Percentiles rank a stretch among this genome's conserved stretches.
Evolutionary conservation across 2,797 vertebrate species (phyloP).

Genomic region (Spea hammondii): DNA sequence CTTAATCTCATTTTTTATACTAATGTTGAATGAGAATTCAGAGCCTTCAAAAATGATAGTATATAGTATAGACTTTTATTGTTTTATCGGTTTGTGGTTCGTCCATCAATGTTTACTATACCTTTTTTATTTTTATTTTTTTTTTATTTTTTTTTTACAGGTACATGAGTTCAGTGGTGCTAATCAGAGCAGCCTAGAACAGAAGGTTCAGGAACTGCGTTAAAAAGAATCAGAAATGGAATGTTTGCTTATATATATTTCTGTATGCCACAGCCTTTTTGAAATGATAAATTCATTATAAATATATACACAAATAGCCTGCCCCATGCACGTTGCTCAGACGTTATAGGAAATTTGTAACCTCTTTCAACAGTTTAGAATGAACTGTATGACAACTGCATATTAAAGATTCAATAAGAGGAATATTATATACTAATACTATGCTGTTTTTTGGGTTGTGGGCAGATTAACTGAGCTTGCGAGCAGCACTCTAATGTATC

Average conservation of each 20-base stretch:
- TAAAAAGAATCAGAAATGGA: background rate
- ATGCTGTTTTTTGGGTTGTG: background rate
- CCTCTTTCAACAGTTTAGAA: background rate
- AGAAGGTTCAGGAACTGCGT: constrained; percentile 61
- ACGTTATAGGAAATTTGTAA: background rate
- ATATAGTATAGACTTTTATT: too few species aligned
- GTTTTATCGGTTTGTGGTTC: too few species aligned
- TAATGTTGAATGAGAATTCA: too few species aligned
- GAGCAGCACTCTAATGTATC: too few species aligned
- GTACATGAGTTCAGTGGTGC: constrained; percentile 81
- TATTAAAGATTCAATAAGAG: constrained; percentile 18
- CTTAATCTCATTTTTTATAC: too few species aligned
- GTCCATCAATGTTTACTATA: too few species aligned
- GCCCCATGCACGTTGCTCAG: background rate
- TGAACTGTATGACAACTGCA: background rate
- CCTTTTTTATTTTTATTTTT: constrained; percentile 45
- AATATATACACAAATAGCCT: constrained; percentile 4
- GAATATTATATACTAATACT: background rate
- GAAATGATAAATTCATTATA: background rate
- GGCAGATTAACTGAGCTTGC: too few species aligned
- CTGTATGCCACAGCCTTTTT: background rate
- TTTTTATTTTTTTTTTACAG: constrained; percentile 65
- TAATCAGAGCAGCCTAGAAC: constrained; percentile 66
- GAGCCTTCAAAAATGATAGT: too few species aligned
- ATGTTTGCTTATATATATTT: background rate